Conservation (phyloP, 1,140 invertebrate genomes). For the Planococcus citri region DNA sequence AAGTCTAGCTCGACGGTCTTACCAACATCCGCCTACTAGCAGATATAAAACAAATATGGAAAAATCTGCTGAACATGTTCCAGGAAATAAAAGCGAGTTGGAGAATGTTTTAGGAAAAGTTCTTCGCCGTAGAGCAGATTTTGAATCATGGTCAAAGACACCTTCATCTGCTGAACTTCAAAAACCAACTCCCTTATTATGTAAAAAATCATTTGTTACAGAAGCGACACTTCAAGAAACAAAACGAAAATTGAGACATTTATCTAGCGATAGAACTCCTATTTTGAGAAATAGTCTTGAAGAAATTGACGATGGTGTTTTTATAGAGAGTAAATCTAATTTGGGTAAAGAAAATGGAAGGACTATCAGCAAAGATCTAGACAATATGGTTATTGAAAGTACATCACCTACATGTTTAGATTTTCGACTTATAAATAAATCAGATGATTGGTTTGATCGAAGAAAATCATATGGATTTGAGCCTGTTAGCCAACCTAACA, state of each 20-base stretch:
- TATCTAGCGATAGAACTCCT: not conserved
- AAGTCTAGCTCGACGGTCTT: not conserved
- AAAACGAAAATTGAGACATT: not conserved
- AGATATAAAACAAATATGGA: not conserved
- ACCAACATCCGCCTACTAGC: not conserved
- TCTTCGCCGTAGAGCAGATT: not conserved
- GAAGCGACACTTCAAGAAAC: not conserved
- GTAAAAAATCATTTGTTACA: not conserved
- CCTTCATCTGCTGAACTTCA: not conserved
- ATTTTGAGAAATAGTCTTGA: not conserved
- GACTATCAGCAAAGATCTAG: not conserved
- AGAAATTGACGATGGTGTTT: not conserved
- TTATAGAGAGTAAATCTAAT: not conserved
- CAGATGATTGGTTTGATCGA: constrained; percentile 51
- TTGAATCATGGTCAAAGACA: not conserved
- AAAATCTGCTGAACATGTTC: not conserved
- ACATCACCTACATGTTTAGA: not conserved
- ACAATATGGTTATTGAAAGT: not conserved
- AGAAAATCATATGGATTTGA: constrained; percentile 62
- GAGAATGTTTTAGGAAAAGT: not conserved
- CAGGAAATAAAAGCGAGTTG: not conserved
- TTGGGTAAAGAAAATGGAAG: not conserved
- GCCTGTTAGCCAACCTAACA: constrained; percentile 36
- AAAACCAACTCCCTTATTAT: not conserved
- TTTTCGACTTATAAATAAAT: constrained; percentile 23